Base-by-base conservation (phyloP, 2,113 vertebrate genomes). In the Zingel zingel region DNA sequence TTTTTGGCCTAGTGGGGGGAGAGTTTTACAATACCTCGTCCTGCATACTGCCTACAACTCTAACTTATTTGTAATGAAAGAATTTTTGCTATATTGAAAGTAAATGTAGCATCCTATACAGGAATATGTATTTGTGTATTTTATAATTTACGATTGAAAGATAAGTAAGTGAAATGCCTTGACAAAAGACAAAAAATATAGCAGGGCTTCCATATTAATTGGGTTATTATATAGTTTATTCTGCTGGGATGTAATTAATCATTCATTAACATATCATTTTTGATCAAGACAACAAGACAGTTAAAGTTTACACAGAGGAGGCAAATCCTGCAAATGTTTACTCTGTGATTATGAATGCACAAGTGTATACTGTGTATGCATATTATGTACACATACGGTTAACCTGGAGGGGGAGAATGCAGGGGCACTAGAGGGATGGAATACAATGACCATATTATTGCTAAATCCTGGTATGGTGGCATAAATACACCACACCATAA, bases 311-410 rank as follows among this genome's bases (percentile, higher is more conserved):
- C 77, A 67, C 66, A 62, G 43, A 53, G 57, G 62, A 65, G 27
- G 13, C 12, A 72, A 53, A 81, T 56, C 21, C 61, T 73, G 48
- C 27, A 74, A 54, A 84, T 74, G 13, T 84, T 63, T 57, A 74
- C n/a, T 43, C 27, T 50, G 18, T 36, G 25, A 30, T 79, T 67
- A 79, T 36, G 21, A 39, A 84, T 59, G 9, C 47, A 81, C 45
- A 43, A 39, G 30, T 61, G 61, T 27, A 23, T 6, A 11, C 39
- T 43, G 39, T 11, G 36, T 21, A 56, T 57, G 39, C 36, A 57
- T 63, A 43, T 64, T n/a, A 39, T 18, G 18, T 2, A 14, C 45
- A 25, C 57, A 63, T 3, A 59, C 12, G 25, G 33, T 19, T 23
- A 14, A 16, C 8, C 14, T 6, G 21, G 27, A 69, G 21, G 53